Evolutionary conservation across 2,113 vertebrate species (phyloP).

Genomic region (Onychostoma macrolepis): DNA sequence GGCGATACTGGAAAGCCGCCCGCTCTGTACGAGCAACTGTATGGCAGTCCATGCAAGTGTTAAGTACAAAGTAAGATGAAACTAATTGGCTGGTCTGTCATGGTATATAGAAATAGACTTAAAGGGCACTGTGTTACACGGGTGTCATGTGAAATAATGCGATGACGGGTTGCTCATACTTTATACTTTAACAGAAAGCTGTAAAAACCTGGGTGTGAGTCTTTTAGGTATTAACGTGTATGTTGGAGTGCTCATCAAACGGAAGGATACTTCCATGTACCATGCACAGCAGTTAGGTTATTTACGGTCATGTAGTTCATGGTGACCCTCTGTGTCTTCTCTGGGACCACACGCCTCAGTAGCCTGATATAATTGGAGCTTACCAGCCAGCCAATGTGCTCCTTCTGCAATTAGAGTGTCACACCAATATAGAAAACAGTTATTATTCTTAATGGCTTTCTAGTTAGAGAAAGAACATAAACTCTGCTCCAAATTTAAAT

Average conservation of each 20-base stretch:
- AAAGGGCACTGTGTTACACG: not conserved
- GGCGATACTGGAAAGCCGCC: not conserved
- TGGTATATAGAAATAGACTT: constrained; percentile 11
- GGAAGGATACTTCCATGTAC: not conserved
- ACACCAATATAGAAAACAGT: constrained; percentile 49
- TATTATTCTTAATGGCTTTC: constrained; percentile 51
- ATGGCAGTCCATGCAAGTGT: not conserved
- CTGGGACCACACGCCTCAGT: not conserved
- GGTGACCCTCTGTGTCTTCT: constrained; percentile 16
- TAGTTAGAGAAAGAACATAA: not conserved
- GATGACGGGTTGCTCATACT: not conserved
- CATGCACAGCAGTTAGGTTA: not conserved
- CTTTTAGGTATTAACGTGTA: not conserved
- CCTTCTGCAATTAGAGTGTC: constrained; percentile 58
- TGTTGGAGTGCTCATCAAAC: not conserved
- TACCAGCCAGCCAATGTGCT: constrained; percentile 31
- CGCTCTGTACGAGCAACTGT: not conserved
- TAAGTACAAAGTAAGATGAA: constrained; percentile 5
- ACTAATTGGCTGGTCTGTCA: constrained; percentile 41
- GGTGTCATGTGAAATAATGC: not conserved
- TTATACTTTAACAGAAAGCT: not conserved
- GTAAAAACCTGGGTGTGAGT: not conserved
- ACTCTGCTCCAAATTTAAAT: not conserved
- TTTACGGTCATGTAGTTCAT: not conserved
- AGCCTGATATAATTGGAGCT: constrained; percentile 47